phyloP scores from a whole-genome alignment of 2,888 invertebrate genomes.

The Thymelicus acteon region DNA sequence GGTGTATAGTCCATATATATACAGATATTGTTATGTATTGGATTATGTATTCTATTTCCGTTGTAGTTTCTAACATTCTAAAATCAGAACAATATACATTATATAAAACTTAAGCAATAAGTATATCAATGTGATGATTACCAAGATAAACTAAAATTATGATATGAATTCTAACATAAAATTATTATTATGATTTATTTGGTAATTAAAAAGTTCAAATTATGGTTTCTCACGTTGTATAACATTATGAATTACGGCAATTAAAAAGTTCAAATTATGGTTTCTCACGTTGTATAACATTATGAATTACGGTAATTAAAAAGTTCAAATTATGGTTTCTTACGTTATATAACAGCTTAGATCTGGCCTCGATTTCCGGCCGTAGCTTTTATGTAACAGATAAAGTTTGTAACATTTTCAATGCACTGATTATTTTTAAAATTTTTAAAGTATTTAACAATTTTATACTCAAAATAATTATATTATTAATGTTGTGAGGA shows the following conservation, averaged over 20 bases:
- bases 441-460: not conserved
- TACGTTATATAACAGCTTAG: not conserved
- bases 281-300: not conserved
- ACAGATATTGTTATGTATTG: conserved; percentile 11
- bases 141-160: too few relatives aligned
- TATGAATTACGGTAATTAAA: too few relatives aligned
- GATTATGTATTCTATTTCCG: not conserved
- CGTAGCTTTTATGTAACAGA: too few relatives aligned
- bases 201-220: not conserved
- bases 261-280: not conserved
- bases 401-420: too few relatives aligned
- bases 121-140: too few relatives aligned
- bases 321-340: not conserved
- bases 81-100: conserved; percentile 9
- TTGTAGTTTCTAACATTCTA: not conserved
- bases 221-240: not conserved
- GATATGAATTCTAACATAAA: too few relatives aligned
- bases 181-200: too few relatives aligned
- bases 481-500: too few relatives aligned
- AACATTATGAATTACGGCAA: too few relatives aligned
- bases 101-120: not conserved
- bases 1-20: conserved; percentile 19
- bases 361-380: too few relatives aligned
- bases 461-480: too few relatives aligned
- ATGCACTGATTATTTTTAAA: too few relatives aligned